phyloP scores from a whole-genome alignment of 2,113 vertebrate genomes.

The Sebastes schlegelii region DNA sequence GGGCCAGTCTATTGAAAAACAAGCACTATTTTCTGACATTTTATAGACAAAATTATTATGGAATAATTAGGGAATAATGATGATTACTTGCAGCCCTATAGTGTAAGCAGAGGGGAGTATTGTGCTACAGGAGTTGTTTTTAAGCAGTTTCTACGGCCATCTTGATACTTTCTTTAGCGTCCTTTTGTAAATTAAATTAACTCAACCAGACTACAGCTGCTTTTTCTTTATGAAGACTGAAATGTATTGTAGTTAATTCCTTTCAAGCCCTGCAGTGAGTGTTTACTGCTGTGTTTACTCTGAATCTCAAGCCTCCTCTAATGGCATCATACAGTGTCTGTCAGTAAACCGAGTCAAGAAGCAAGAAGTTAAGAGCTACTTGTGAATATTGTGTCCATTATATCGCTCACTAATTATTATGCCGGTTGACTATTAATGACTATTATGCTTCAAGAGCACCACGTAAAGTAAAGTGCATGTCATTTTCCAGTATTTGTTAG shows the following conservation, averaged over 20 bases:
- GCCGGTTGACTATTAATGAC: background rate
- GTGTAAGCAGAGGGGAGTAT: background rate
- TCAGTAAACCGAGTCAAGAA: too few relatives aligned
- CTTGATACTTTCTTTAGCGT: background rate
- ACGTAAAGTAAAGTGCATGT: background rate
- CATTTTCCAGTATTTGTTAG: background rate
- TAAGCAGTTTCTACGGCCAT: background rate
- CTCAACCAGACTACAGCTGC: background rate
- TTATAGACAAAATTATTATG: background rate
- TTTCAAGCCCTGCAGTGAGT: too few relatives aligned
- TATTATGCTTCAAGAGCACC: background rate
- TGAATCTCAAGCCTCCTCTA: too few relatives aligned
- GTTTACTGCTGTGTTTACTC: too few relatives aligned
- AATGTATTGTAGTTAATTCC: too few relatives aligned
- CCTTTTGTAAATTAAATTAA: background rate
- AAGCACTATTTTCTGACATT: background rate
- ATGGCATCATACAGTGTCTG: too few relatives aligned
- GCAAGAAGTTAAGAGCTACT: too few relatives aligned
- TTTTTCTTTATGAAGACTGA: too few relatives aligned
- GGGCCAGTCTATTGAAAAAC: too few relatives aligned
- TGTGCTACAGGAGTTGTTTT: background rate
- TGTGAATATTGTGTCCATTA: too few relatives aligned
- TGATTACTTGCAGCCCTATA: background rate
- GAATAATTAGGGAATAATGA: background rate
- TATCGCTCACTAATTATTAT: background rate